These are phyloP conservation scores for Antedon mediterranea DNA, from an alignment of 53 echinoderm and acorn worm species.

Conservation along the genomic window DNA sequence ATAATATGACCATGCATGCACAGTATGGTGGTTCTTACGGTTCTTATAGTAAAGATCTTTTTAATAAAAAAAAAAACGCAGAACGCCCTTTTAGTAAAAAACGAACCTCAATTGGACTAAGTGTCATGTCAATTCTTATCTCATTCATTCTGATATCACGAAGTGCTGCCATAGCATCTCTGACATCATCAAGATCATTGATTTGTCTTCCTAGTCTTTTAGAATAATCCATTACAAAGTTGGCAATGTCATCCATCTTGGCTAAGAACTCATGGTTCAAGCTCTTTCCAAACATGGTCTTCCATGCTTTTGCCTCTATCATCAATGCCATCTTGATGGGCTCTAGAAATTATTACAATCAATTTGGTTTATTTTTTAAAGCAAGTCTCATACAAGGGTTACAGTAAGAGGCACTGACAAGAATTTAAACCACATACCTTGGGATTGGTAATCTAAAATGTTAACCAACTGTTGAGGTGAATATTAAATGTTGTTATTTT, in stretches of 20 bases:
- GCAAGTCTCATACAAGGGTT: not conserved
- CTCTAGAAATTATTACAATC: conserved; percentile 22
- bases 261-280: conserved; percentile 85
- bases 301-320: conserved; percentile 87
- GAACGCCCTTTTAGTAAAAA: too few relatives aligned
- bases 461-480: too few relatives aligned
- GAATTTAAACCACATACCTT: too few relatives aligned
- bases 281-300: conserved; percentile 73
- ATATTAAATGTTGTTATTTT: too few relatives aligned
- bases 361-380: not conserved
- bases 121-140: conserved; percentile 95
- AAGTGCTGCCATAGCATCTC: conserved; percentile 86
- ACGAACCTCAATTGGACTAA: conserved; percentile 96
- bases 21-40: too few relatives aligned
- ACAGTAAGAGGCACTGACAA: not conserved
- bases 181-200: conserved; percentile 86
- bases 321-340: conserved; percentile 79
- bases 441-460: too few relatives aligned
- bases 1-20: too few relatives aligned
- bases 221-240: conserved; percentile 78
- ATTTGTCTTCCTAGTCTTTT: conserved; percentile 75
- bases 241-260: conserved; percentile 85
- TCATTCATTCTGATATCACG: conserved; percentile 76
- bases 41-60: too few relatives aligned
- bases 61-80: too few relatives aligned